Conservation (phyloP, 2,888 invertebrate species). For the Graphium colonna region DNA sequence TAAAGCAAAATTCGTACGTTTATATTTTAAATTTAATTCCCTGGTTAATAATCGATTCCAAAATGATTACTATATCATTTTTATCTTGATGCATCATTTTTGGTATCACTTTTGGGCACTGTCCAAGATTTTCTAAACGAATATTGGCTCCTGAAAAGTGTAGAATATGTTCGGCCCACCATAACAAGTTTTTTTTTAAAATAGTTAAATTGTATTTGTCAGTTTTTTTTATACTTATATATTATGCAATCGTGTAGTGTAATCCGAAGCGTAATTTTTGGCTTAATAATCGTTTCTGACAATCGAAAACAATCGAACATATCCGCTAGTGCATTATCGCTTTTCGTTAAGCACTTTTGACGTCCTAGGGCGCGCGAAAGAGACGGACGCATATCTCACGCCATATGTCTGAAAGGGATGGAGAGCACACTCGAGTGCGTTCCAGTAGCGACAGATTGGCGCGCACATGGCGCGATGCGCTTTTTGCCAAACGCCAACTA, state of each 20-base stretch:
- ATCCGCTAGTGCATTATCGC: slow-evolving; percentile 63
- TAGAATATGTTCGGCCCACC: no score
- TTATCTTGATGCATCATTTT: no score
- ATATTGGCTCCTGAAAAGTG: no score
- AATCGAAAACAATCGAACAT: slow-evolving; percentile 67
- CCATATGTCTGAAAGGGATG: slow-evolving; percentile 38
- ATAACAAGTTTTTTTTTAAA: no score
- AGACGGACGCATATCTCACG: slow-evolving; percentile 29
- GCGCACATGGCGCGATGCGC: slow-evolving; percentile 78
- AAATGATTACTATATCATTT: no score
- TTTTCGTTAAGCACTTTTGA: slow-evolving; percentile 68
- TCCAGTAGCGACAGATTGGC: slow-evolving; percentile 75
- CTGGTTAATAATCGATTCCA: no score
- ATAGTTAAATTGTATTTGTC: no score
- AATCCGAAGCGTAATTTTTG: slow-evolving; percentile 31
- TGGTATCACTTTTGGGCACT: no score
- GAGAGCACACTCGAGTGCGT: slow-evolving; percentile 44
- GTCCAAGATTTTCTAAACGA: no score
- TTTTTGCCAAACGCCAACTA: slow-evolving; percentile 59
- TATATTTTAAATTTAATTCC: no score
- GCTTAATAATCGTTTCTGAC: slow-evolving; percentile 61
- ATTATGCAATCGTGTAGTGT: neutral
- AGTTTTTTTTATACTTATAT: no score
- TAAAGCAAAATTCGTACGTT: no score
- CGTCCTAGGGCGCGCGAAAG: slow-evolving; percentile 51